Percentiles rank a stretch among this genome's conserved stretches.
Evolutionary conservation across 2,888 invertebrate genomes (phyloP).

Genomic region (Pseudoips prasinana): DNA sequence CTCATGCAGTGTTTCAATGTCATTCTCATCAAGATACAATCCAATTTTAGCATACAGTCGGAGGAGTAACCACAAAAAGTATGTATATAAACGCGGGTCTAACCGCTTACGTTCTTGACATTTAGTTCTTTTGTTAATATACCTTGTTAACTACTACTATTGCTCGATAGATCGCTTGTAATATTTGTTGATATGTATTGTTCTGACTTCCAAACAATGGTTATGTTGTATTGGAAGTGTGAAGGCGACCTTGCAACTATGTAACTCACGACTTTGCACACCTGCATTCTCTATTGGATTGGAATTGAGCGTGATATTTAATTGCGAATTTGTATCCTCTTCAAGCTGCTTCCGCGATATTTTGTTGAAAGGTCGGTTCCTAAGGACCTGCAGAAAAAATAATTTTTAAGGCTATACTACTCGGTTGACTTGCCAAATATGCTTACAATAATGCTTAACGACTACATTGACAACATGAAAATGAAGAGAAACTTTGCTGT

Average conservation of each 20-base stretch:
- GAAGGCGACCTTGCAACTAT: slow-evolving; percentile 51
- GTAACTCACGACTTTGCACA: slow-evolving; percentile 49
- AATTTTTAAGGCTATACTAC: too few species aligned
- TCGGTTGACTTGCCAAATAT: too few species aligned
- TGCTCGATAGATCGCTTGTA: slow-evolving; percentile 22
- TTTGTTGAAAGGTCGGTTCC: too few species aligned
- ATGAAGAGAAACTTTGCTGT: too few species aligned
- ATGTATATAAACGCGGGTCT: slow-evolving; percentile 29
- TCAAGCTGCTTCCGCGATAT: too few species aligned
- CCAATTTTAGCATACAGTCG: slow-evolving; percentile 17
- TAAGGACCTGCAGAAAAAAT: too few species aligned
- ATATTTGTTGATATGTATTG: neutral
- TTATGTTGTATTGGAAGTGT: slow-evolving; percentile 12
- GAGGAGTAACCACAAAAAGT: slow-evolving; percentile 23
- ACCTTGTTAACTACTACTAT: slow-evolving; percentile 27
- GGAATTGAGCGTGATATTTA: neutral
- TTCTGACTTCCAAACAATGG: slow-evolving; percentile 7
- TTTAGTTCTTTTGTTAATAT: slow-evolving; percentile 35
- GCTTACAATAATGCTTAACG: too few species aligned
- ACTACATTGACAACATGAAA: too few species aligned
- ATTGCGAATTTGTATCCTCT: too few species aligned
- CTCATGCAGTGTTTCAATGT: slow-evolving; percentile 13
- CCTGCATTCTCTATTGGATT: slow-evolving; percentile 33
- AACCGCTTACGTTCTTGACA: slow-evolving; percentile 37
- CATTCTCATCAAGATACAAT: slow-evolving; percentile 13